phyloP scores from a whole-genome alignment of 2,797 vertebrate genomes.

The Clarias pachynema region DNA sequence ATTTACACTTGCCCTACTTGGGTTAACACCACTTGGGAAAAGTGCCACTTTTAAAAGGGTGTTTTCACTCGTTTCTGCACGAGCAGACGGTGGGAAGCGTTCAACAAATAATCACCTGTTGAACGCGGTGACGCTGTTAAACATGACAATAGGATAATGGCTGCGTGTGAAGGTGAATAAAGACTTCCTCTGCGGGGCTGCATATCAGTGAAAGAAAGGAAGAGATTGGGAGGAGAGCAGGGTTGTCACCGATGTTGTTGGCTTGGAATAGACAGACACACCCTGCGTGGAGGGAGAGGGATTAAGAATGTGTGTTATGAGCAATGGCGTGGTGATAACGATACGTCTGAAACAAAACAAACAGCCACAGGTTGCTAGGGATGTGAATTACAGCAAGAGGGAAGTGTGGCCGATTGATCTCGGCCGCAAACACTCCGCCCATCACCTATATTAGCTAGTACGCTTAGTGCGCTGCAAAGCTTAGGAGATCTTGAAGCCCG shows the following conservation, averaged over 20 bases:
- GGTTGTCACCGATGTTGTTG: constrained; percentile 19
- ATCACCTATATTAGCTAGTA: neutral
- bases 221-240: constrained; percentile 33
- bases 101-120: neutral
- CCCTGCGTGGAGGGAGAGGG: constrained; percentile 38
- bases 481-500: no score
- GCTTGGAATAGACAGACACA: constrained; percentile 35
- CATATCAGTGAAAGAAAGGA: constrained; percentile 32
- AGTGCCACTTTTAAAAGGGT: constrained; percentile 34
- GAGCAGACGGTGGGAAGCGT: neutral
- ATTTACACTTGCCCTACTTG: constrained; percentile 53
- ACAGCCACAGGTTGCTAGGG: constrained; percentile 35
- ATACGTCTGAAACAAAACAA: constrained; percentile 18
- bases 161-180: constrained; percentile 27
- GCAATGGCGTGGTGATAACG: constrained; percentile 18
- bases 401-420: neutral
- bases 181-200: constrained; percentile 24
- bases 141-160: constrained; percentile 30
- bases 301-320: constrained; percentile 9
- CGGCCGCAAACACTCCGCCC: neutral
- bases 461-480: neutral
- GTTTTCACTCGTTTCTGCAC: constrained; percentile 30
- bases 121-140: neutral
- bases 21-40: constrained; percentile 17
- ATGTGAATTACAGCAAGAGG: neutral